Evolutionary conservation across 2,797 vertebrate species (phyloP).

Genomic region (Lemur catta): DNA sequence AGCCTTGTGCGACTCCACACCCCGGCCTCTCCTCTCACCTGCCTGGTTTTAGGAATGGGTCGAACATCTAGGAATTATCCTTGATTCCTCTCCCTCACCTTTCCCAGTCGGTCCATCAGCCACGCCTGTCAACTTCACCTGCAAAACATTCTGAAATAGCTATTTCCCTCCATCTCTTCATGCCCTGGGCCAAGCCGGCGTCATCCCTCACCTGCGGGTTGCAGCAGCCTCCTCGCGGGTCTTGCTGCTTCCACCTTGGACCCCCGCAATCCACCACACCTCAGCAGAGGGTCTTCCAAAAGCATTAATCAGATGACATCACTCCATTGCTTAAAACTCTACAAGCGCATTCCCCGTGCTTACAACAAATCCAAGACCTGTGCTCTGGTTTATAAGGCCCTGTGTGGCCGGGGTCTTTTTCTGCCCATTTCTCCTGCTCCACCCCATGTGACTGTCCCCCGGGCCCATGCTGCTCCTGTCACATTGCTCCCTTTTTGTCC

Average conservation of each 20-base stretch:
- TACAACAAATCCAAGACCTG: not conserved
- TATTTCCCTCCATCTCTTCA: not conserved
- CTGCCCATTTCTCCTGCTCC: not conserved
- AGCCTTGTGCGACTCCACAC: not conserved
- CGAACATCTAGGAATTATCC: not conserved
- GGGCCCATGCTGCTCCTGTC: not conserved
- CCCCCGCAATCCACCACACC: not conserved
- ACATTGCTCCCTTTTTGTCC: not conserved
- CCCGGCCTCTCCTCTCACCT: not conserved
- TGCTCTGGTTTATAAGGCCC: not conserved
- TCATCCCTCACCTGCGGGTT: fast-evolving
- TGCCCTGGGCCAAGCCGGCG: fast-evolving
- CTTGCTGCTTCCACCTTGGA: not conserved
- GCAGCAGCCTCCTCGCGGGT: not conserved
- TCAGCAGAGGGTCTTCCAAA: not conserved
- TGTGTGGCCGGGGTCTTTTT: not conserved
- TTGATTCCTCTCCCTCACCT: not conserved
- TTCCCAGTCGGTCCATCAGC: not conserved
- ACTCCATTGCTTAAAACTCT: not conserved
- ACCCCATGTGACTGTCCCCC: fast-evolving
- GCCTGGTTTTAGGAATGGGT: not conserved
- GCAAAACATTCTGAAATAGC: not conserved
- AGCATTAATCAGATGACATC: not conserved
- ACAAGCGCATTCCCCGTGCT: not conserved
- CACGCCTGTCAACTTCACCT: not conserved